Conservation (phyloP, 2,888 invertebrate species). For the Ophion ellenae region DNA sequence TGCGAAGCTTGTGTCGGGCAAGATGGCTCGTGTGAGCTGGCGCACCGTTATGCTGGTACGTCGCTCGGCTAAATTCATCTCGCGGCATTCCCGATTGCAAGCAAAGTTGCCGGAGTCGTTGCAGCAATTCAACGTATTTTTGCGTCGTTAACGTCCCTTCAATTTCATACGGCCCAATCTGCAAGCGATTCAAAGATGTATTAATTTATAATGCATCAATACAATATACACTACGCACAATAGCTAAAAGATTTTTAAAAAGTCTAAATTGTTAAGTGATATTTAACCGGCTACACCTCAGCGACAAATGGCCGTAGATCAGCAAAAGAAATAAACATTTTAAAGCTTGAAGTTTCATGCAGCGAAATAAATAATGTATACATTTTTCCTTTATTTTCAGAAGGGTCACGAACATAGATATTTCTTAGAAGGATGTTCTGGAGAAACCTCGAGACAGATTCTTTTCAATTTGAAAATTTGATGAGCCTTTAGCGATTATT, state of each 20-base stretch:
- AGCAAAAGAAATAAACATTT: neutral
- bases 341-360: neutral
- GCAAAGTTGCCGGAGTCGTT: neutral
- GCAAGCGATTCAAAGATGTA: neutral
- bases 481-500: neutral
- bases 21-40: neutral
- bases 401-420: neutral
- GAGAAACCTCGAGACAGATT: neutral
- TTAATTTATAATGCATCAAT: neutral
- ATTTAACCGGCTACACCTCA: neutral
- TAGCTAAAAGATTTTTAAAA: neutral
- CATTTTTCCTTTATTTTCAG: no score
- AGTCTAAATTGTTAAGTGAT: neutral
- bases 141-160: neutral
- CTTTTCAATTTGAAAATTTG: neutral
- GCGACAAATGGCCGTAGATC: neutral
- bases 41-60: neutral
- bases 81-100: conserved; percentile 5
- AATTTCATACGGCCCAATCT: neutral
- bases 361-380: no score
- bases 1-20: neutral
- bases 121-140: neutral
- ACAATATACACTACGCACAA: neutral
- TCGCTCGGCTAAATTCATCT: neutral
- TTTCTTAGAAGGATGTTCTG: neutral